Base-by-base conservation (phyloP, 1,140 invertebrate genomes). In the Macrobrachium nipponense region DNA sequence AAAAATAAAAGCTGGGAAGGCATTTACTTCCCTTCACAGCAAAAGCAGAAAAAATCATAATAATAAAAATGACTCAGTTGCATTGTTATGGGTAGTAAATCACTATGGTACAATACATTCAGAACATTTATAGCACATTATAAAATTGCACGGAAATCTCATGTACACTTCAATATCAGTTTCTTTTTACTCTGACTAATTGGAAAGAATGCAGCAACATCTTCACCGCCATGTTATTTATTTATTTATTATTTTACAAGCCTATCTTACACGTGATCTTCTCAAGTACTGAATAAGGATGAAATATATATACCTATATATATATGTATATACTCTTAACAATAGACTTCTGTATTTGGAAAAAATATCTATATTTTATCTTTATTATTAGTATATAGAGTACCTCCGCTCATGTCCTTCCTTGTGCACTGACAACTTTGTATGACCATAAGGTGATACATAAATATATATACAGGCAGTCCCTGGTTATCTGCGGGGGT, bases 251-350 rank as follows among this genome's bases (percentile, higher is more conserved):
- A 66, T 66, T 64, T 27, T 80, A 80, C 61, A 80, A 80, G 60
- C 60, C 20, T 80, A 80, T 64, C 64, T 80, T 80, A 80, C 61
- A 80, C 61, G 64, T 36, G 64, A 70, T 27, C 18, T 23, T 70
- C 51, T 51, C 51, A 70, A 70, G 68, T 70, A 15, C 15, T 23
- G 68, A 70, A 70, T 15, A 70, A 70, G 68, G 20, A 11, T 70
- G 68, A 70, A 70, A 70, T 80, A 80, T 80, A 80, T 80, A 80
- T 80, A 80, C 64, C 44, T 80, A 80, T 80, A 80, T 80, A n/a
- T 66, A 51, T 51, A 51, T 51, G 51, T 51, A 51, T 51, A 51
- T 51, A 51, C 51, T 62, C 64, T 80, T 80, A 43, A 62, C 59
- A 60, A 80, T 70, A 70, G 36, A 43, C 20, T 70, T 70, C 68